Percentiles rank a stretch among this genome's conserved stretches.
Evolutionary conservation across 2,113 vertebrate genomes (phyloP).

Genomic region (Arvicanthis niloticus): DNA sequence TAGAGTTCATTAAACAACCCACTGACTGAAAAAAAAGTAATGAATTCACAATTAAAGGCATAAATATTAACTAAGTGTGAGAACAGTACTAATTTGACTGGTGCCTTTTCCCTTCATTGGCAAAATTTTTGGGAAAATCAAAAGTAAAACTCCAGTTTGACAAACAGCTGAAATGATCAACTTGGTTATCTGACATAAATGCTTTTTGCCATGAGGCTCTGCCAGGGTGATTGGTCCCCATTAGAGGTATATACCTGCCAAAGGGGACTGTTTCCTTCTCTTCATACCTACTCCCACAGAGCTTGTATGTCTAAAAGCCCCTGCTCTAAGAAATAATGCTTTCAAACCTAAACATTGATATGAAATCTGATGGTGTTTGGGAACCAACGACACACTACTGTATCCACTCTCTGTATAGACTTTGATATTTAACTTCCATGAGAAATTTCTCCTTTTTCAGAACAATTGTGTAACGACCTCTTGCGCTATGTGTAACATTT

Average conservation of each 20-base stretch:
- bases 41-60: conserved; percentile 30
- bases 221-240: not conserved
- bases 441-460: not conserved
- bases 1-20: conserved; percentile 1
- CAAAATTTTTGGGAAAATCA: not conserved
- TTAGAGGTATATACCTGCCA: not conserved
- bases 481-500: not conserved
- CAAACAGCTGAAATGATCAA: not conserved
- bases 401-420: not conserved
- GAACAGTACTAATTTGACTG: not conserved
- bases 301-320: not conserved
- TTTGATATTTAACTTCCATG: not conserved
- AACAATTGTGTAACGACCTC: not conserved
- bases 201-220: not conserved
- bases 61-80: not conserved
- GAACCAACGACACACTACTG: not conserved
- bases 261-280: not conserved
- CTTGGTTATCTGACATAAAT: not conserved
- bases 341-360: not conserved
- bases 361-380: not conserved
- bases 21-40: not conserved
- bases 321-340: not conserved
- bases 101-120: not conserved
- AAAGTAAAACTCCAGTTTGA: not conserved
- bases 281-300: not conserved